Evolutionary conservation across 2,797 vertebrate genomes (phyloP).

Genomic region (Cirrhinus molitorella): DNA sequence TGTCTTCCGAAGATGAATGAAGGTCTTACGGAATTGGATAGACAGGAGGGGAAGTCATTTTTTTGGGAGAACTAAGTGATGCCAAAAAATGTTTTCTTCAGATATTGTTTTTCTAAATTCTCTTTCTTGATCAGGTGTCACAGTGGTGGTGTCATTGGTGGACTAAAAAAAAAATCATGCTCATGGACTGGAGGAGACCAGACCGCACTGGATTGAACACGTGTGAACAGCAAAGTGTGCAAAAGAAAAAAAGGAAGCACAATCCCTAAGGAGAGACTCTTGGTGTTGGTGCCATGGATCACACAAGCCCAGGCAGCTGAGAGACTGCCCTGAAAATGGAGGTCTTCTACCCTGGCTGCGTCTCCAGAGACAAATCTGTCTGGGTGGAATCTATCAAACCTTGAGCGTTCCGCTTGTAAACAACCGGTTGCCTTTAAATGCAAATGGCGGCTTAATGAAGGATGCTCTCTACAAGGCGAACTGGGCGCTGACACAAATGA

Average conservation of each 20-base stretch:
- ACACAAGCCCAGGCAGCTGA: constrained; percentile 68
- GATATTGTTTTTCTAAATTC: constrained; percentile 54
- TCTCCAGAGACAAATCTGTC: constrained; percentile 60
- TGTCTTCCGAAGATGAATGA: too few species aligned
- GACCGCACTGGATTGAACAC: constrained; percentile 67
- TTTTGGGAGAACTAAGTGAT: background rate
- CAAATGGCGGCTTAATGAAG: constrained; percentile 71
- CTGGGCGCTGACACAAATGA: constrained; percentile 63
- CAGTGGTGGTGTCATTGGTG: constrained; percentile 66
- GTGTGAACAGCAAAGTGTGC: constrained; percentile 68
- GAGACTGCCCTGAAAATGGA: constrained; percentile 68
- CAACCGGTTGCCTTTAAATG: constrained; percentile 67
- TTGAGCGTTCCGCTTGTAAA: constrained; percentile 52
- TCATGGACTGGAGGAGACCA: constrained; percentile 67
- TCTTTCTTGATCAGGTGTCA: constrained; percentile 73
- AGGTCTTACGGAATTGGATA: background rate
- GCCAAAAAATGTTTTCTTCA: constrained; percentile 42
- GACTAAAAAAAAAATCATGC: constrained; percentile 80
- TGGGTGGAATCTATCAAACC: constrained; percentile 63
- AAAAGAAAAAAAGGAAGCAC: constrained; percentile 69
- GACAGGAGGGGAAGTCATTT: background rate
- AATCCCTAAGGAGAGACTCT: constrained; percentile 65
- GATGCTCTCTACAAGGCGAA: constrained; percentile 57
- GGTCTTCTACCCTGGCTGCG: constrained; percentile 54
- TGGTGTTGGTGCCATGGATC: constrained; percentile 58